phyloP scores from a whole-genome alignment of 2,113 vertebrate genomes.

The Ceuthmochares aereus region DNA sequence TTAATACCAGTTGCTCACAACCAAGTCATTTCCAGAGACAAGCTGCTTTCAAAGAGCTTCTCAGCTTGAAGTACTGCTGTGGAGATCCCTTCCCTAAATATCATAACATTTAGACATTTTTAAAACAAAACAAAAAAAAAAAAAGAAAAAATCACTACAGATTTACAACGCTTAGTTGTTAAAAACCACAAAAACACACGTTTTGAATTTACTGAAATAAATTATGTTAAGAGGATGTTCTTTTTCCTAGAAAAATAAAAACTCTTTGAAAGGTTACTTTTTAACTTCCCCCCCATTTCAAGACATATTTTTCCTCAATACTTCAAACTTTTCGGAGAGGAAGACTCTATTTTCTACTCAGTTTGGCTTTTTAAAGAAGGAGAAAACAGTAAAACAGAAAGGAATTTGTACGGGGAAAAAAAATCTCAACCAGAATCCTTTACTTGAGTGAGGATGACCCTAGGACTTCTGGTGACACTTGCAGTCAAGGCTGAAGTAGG shows the following conservation, averaged over 20 bases:
- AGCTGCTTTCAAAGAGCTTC: not conserved
- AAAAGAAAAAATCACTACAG: not conserved
- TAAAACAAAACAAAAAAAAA: not conserved
- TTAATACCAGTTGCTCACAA: not conserved
- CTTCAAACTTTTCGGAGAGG: not conserved
- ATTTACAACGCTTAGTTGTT: not conserved
- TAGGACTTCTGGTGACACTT: not conserved
- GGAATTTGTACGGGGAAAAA: not conserved
- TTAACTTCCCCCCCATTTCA: not conserved
- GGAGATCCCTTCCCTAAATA: not conserved
- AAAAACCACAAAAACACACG: not conserved
- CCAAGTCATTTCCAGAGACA: not conserved
- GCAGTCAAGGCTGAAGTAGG: not conserved
- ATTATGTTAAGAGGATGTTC: not conserved
- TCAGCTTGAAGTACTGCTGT: not conserved
- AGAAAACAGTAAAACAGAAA: not conserved
- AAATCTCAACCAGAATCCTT: not conserved
- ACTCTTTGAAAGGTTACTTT: not conserved
- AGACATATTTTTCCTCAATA: not conserved
- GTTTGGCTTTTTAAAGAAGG: not conserved
- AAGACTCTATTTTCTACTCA: not conserved
- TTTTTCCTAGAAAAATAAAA: not conserved
- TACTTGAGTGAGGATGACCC: not conserved
- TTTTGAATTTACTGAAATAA: not conserved
- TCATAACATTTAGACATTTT: not conserved